Evolutionary conservation across 2,888 invertebrate species (phyloP).

Genomic region (Venustoraphidia nigricollis): DNA sequence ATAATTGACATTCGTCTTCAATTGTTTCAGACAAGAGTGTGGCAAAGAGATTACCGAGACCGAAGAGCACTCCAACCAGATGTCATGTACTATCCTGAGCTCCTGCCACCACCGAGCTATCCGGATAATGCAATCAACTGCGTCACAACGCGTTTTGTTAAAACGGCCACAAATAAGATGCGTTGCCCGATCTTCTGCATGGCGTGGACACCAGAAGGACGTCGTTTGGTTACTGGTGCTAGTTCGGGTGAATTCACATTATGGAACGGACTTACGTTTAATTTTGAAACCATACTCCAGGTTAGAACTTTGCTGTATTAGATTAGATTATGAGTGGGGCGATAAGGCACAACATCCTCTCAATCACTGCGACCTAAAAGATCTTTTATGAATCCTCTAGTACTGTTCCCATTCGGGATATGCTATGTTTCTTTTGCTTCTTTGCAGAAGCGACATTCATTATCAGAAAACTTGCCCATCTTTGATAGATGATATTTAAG

Average conservation of each 20-base stretch:
- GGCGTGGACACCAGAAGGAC: slow-evolving; percentile 98
- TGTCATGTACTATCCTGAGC: slow-evolving; percentile 83
- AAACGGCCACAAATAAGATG: slow-evolving; percentile 99
- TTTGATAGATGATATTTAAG: no score
- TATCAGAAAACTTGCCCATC: no score
- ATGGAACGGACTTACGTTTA: slow-evolving; percentile 99
- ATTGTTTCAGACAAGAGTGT: slow-evolving; percentile 61
- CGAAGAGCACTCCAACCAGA: slow-evolving; percentile 85
- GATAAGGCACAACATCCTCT: no score
- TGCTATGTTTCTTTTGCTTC: no score
- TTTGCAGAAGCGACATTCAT: no score
- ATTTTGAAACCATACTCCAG: slow-evolving; percentile 99
- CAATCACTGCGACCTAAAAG: no score
- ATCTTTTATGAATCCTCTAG: no score
- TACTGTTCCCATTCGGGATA: no score
- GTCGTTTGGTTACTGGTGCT: slow-evolving; percentile 93
- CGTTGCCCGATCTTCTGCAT: slow-evolving; percentile 97
- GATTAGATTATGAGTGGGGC: no score
- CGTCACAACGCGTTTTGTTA: slow-evolving; percentile 86
- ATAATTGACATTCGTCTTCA: slow-evolving; percentile 8
- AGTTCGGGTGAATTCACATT: slow-evolving; percentile 98
- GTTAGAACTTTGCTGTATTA: slow-evolving; percentile 32
- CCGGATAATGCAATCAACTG: slow-evolving; percentile 93
- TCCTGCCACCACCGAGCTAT: slow-evolving; percentile 88
- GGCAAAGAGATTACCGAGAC: slow-evolving; percentile 89